These are phyloP conservation scores for Epinephelus fuscoguttatus DNA, from an alignment of 2,113 vertebrate genomes.

Conservation along the genomic window DNA sequence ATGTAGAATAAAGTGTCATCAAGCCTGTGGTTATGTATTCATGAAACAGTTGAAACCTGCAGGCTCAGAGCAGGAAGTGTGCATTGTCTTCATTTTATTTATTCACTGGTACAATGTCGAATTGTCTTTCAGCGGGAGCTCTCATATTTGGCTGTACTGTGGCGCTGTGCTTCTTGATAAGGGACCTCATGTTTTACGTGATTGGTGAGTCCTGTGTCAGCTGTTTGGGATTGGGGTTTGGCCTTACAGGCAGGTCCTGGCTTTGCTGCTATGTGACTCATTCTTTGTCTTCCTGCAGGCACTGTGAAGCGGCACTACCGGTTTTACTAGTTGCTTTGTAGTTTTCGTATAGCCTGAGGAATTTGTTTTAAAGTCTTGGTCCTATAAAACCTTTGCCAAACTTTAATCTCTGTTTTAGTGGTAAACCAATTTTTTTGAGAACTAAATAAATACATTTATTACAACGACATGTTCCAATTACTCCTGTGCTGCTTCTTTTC, in stretches of 20 bases:
- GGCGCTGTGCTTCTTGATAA: conserved; percentile 92
- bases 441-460: background rate
- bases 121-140: conserved; percentile 79
- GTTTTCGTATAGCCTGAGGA: background rate
- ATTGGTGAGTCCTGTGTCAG: conserved; percentile 90
- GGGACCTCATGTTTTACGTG: conserved; percentile 99
- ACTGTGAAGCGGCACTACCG: background rate
- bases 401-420: background rate
- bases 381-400: background rate
- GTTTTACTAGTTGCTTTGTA: conserved; percentile 5
- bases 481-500: conserved; percentile 1
- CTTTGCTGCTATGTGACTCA: background rate
- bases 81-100: background rate
- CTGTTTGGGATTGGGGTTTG: background rate
- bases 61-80: background rate
- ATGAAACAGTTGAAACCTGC: background rate
- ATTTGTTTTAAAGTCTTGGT: background rate
- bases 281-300: background rate
- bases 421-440: background rate
- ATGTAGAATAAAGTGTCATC: background rate
- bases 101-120: conserved; percentile 12
- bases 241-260: background rate
- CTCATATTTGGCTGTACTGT: conserved; percentile 90
- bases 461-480: background rate
- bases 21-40: background rate